Evolutionary conservation across 2,888 invertebrate genomes (phyloP).

Genomic region (Conops quadrifasciatus): DNA sequence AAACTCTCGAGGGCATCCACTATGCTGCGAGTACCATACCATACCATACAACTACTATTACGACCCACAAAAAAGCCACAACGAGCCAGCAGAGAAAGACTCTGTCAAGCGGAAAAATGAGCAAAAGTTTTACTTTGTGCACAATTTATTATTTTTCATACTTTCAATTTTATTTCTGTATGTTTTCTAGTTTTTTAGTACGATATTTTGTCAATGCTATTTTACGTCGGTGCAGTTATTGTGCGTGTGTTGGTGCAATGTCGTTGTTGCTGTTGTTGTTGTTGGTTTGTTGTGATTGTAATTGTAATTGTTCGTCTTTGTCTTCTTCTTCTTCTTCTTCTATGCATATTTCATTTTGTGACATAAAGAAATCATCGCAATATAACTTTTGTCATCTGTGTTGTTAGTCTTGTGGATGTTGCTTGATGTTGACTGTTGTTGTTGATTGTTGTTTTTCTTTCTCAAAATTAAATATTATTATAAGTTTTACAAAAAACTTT

Average conservation of each 20-base stretch:
- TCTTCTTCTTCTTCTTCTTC: constrained; percentile 14
- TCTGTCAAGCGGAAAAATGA: constrained; percentile 59
- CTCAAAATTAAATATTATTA: too few species aligned
- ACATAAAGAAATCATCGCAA: constrained; percentile 18
- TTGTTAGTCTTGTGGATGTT: constrained; percentile 6
- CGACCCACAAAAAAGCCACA: not conserved
- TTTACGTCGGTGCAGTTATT: too few species aligned
- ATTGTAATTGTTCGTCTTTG: not conserved
- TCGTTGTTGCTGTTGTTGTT: not conserved
- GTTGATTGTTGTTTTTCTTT: not conserved
- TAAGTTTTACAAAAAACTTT: not conserved
- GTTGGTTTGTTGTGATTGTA: not conserved
- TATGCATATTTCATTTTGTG: constrained; percentile 11
- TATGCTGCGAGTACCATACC: too few species aligned
- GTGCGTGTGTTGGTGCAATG: too few species aligned
- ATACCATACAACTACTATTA: too few species aligned
- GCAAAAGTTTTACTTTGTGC: constrained; percentile 49
- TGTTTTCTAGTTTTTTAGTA: not conserved
- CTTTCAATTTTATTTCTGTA: not conserved
- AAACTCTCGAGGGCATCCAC: not conserved
- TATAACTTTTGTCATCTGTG: constrained; percentile 28
- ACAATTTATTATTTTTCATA: constrained; percentile 11
- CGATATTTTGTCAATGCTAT: not conserved
- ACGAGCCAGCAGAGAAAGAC: constrained; percentile 47
- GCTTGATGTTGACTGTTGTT: constrained; percentile 10